Evolutionary conservation across 1,140 invertebrate species (phyloP).

Genomic region (Diorhabda sublineata): DNA sequence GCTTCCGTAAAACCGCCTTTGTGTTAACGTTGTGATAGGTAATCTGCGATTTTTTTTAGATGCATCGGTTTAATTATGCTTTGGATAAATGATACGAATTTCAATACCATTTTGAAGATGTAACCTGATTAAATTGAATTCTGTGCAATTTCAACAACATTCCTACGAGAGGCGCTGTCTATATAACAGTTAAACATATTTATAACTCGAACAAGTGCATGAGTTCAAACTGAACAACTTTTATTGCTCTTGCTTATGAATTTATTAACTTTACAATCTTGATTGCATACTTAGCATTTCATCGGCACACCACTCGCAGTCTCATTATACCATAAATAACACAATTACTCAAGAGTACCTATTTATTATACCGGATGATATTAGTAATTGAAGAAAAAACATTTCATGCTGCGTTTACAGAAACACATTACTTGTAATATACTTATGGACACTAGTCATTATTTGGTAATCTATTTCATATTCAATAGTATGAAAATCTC

Average conservation of each 20-base stretch:
- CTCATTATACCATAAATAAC: conserved; percentile 2
- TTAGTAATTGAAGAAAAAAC: too few relatives aligned
- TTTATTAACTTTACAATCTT: conserved; percentile 1
- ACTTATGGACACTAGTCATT: too few relatives aligned
- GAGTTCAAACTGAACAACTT: not conserved
- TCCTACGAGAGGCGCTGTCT: not conserved
- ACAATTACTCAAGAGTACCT: conserved; percentile 2
- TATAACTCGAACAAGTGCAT: not conserved
- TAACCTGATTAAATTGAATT: not conserved
- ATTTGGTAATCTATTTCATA: too few relatives aligned
- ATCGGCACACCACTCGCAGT: not conserved
- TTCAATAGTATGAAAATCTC: too few relatives aligned
- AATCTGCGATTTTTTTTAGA: too few relatives aligned
- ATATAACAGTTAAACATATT: not conserved
- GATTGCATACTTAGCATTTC: conserved; percentile 2
- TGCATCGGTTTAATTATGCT: too few relatives aligned
- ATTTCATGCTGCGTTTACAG: too few relatives aligned
- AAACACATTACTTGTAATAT: too few relatives aligned
- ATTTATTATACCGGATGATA: not conserved
- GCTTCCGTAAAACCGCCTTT: too few relatives aligned
- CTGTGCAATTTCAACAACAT: not conserved
- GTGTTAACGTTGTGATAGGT: too few relatives aligned
- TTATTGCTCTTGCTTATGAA: conserved; percentile 2
- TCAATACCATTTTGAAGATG: too few relatives aligned
- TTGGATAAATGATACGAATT: too few relatives aligned